Evolutionary conservation across 2,113 vertebrate genomes (phyloP).

Genomic region (Melanotaenia duboulayi): DNA sequence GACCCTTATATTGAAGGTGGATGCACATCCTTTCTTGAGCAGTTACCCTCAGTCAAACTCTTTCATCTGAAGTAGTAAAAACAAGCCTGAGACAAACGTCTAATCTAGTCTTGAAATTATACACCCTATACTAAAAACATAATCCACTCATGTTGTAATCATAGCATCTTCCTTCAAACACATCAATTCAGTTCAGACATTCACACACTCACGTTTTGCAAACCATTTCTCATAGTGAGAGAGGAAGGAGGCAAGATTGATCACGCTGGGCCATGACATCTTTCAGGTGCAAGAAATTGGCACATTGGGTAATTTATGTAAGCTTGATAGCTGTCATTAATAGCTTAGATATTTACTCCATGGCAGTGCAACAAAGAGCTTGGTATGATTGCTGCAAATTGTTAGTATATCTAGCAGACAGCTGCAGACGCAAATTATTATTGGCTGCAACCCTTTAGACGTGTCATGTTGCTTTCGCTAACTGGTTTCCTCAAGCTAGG

Average conservation of each 20-base stretch:
- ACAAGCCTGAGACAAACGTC: conserved; percentile 28
- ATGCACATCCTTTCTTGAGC: conserved; percentile 24
- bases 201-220: conserved; percentile 18
- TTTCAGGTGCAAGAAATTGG: conserved; percentile 45
- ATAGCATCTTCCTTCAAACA: conserved; percentile 14
- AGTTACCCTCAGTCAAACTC: conserved; percentile 21
- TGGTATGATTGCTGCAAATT: conserved; percentile 42
- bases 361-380: conserved; percentile 22
- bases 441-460: conserved; percentile 10
- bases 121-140: conserved; percentile 6
- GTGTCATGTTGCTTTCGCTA: neutral
- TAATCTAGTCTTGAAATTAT: conserved; percentile 23
- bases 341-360: conserved; percentile 42
- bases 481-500: neutral
- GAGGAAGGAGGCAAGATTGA: conserved; percentile 16
- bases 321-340: conserved; percentile 43
- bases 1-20: conserved; percentile 16
- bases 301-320: conserved; percentile 24
- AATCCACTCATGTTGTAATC: conserved; percentile 12
- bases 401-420: conserved; percentile 51
- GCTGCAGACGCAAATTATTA: conserved; percentile 46
- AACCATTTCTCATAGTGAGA: conserved; percentile 5
- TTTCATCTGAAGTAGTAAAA: conserved; percentile 6
- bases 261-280: conserved; percentile 19
- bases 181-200: conserved; percentile 11